Percentiles rank a stretch among this genome's conserved stretches.
These are phyloP conservation scores for Brachyrhaphis roseni DNA, from an alignment of 2,797 vertebrate genomes.

Conservation along the genomic window DNA sequence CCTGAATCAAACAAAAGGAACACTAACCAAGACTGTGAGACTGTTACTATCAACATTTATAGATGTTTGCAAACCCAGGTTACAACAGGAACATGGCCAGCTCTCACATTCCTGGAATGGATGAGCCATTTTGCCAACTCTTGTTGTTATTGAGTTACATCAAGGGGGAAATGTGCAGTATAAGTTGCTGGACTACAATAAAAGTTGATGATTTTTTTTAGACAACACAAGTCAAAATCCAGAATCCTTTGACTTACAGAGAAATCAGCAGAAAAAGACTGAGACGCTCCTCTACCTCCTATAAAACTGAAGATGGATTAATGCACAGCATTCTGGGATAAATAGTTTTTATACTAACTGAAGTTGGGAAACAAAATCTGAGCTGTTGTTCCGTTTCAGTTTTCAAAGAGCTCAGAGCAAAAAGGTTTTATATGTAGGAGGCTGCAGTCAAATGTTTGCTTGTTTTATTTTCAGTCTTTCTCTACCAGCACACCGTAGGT, in stretches of 20 bases:
- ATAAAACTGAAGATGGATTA: background rate
- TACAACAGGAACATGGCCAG: background rate
- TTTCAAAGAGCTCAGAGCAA: background rate
- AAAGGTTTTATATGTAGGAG: background rate
- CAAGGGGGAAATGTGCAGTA: background rate
- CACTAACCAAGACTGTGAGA: no score
- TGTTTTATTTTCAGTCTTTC: background rate
- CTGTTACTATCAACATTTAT: background rate
- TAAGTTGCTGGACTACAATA: background rate
- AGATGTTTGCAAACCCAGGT: background rate
- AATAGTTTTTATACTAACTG: background rate
- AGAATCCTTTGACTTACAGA: background rate
- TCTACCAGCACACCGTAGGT: background rate
- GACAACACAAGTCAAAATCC: background rate
- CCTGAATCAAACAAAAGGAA: background rate
- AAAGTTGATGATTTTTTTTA: background rate
- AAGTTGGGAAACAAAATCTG: background rate
- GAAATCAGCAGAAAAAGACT: background rate
- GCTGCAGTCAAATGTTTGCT: constrained; percentile 1
- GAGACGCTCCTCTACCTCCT: background rate
- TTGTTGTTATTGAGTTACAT: background rate
- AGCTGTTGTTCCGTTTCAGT: background rate
- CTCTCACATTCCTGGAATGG: background rate
- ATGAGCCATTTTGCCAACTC: background rate
- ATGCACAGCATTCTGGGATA: background rate